Evolutionary conservation across 2,888 invertebrate species (phyloP), one percentile per base, ranked within the genome.

Genomic region (Volucella inanis): DNA sequence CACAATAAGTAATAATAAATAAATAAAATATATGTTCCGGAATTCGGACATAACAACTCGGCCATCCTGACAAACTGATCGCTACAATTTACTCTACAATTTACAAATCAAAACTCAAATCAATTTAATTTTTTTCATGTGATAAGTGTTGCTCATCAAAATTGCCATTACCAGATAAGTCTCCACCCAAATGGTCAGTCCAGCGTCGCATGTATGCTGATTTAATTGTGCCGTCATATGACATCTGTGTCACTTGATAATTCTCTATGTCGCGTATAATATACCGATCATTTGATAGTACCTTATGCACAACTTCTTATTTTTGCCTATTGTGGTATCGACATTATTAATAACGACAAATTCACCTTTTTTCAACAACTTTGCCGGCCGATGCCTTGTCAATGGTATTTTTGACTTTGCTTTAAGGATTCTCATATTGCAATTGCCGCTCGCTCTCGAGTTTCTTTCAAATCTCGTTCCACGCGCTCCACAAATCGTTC

Each of bases 71-170:
- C 45, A 45, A 1, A 11, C 45, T 11, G 2, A 11, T 45, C 9
- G 2, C 1, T 11, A 4, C 1, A 4, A 45, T 45, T 45, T 45
- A 45, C 45, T 45, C 45, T 45, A 45, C 45, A 45, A 45, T 45
- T 45, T 45, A 45, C n/a, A n/a, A n/a, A n/a, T n/a, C n/a, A n/a
- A n/a, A n/a, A n/a, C n/a, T n/a, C 45, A 45, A 45, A 45, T 45
- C 12, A 45, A 45, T 45, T 45, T 45, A 45, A 45, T 45, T 11
- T 45, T 45, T 11, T 12, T 45, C 9, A 12, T 45, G 8, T 45
- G 45, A 45, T 12, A 12, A 45, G 45, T 45, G 45, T 45, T 45
- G 45, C 45, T 45, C 45, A 45, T 45, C 45, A 45, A 45, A 45
- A 45, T 45, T 12, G 45, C 12, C 45, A 45, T 12, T 12, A 18